A percentile compares a stretch with the other conserved stretches of the same genome.
Evolutionary conservation across 1,140 invertebrate species (phyloP).

Genomic region (Aphidius ervi): DNA sequence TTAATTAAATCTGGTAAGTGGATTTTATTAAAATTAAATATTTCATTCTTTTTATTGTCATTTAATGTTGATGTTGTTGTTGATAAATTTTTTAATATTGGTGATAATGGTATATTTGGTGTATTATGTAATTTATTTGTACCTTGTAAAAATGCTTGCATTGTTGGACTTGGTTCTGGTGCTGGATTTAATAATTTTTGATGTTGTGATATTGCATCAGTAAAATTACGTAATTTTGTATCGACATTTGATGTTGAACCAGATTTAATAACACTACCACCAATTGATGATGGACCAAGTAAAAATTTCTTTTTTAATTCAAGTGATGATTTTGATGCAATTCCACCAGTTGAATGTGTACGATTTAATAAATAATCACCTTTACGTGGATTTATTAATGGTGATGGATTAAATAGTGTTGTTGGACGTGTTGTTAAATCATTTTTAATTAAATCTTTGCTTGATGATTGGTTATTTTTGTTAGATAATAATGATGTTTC

Average conservation of each 20-base stretch:
- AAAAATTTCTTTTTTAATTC: slow-evolving; percentile 83
- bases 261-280: slow-evolving; percentile 70
- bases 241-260: slow-evolving; percentile 81
- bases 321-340: slow-evolving; percentile 78
- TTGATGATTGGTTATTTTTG: background rate
- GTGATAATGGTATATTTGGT: slow-evolving; percentile 37
- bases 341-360: slow-evolving; percentile 78
- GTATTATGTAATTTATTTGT: slow-evolving; percentile 47
- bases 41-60: slow-evolving; percentile 18
- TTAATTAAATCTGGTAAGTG: slow-evolving; percentile 48
- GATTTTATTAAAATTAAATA: slow-evolving; percentile 23
- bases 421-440: slow-evolving; percentile 16
- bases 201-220: slow-evolving; percentile 81
- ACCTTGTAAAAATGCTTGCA: slow-evolving; percentile 67
- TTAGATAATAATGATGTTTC: background rate
- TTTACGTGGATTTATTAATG: slow-evolving; percentile 56
- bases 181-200: slow-evolving; percentile 83
- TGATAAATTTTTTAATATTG: slow-evolving; percentile 32
- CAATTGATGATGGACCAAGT: slow-evolving; percentile 61
- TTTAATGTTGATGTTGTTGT: slow-evolving; percentile 26
- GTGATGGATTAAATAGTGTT: slow-evolving; percentile 32
- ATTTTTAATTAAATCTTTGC: slow-evolving; percentile 1
- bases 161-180: slow-evolving; percentile 67
- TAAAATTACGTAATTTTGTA: slow-evolving; percentile 75
- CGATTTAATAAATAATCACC: slow-evolving; percentile 73